Evolutionary conservation across 1,140 invertebrate genomes (phyloP).

Genomic region (Megathymus violae): DNA sequence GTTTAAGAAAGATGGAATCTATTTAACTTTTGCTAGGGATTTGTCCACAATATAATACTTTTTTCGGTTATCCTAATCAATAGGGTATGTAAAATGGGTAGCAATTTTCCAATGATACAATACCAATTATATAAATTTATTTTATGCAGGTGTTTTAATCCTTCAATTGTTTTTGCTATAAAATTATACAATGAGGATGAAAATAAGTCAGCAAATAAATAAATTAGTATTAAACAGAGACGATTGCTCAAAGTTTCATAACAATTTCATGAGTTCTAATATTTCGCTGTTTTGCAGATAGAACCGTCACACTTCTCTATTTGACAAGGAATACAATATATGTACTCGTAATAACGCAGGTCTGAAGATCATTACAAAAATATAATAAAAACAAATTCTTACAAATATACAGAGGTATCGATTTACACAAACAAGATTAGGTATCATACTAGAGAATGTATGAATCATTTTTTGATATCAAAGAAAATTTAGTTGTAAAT

Average conservation of each 20-base stretch:
- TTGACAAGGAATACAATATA: neutral
- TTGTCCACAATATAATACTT: no score
- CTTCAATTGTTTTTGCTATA: no score
- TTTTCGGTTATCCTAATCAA: no score
- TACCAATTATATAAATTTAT: no score
- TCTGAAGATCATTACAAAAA: no score
- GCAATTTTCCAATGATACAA: no score
- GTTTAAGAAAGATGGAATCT: no score
- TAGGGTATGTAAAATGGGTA: no score
- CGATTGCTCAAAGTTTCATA: neutral
- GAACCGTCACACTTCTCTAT: neutral
- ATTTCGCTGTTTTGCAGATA: neutral
- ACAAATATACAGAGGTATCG: neutral
- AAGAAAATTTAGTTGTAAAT: neutral
- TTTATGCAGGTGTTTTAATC: no score
- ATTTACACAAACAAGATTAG: neutral
- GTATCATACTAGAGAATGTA: neutral
- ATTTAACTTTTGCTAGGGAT: no score
- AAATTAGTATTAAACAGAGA: neutral
- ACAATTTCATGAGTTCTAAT: conserved; percentile 7
- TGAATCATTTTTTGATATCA: conserved; percentile 24
- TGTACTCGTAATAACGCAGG: no score
- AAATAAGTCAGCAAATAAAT: neutral
- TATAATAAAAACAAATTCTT: neutral
- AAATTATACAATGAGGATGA: neutral